Percentiles rank a stretch among this genome's conserved stretches.
These are phyloP conservation scores for Leptinotarsa texana DNA, from an alignment of 1,140 invertebrate species.

Conservation along the genomic window DNA sequence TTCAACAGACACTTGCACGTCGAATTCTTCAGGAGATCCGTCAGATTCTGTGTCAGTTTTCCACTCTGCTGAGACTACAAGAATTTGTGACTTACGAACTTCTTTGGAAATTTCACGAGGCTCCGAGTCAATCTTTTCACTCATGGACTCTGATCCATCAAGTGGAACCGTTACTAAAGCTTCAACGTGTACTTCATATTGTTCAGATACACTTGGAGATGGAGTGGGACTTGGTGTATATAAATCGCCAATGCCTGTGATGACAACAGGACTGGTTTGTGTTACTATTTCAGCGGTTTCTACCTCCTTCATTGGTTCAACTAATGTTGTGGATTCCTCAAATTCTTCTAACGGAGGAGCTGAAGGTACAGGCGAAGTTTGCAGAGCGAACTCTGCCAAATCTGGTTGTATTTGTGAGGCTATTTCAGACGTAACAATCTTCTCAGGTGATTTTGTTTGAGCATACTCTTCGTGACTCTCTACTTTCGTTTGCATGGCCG, in stretches of 20 bases:
- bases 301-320: constrained; percentile 14
- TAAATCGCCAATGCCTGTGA: constrained; percentile 41
- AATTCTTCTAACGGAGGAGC: constrained; percentile 53
- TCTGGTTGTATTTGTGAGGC: constrained; percentile 50
- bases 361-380: constrained; percentile 61
- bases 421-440: constrained; percentile 42
- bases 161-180: constrained; percentile 64
- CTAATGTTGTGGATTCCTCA: constrained; percentile 9
- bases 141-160: constrained; percentile 51
- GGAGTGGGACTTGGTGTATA: constrained; percentile 34
- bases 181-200: constrained; percentile 66
- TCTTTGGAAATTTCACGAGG: neutral
- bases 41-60: constrained; percentile 28
- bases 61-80: constrained; percentile 15
- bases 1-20: constrained; percentile 45
- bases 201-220: constrained; percentile 57
- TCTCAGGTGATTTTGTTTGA: constrained; percentile 49
- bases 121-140: neutral
- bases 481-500: constrained; percentile 52
- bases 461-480: constrained; percentile 53
- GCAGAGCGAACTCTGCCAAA: constrained; percentile 45
- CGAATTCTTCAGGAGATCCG: constrained; percentile 37
- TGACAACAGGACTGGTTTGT: constrained; percentile 56
- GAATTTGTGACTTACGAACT: neutral
- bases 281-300: constrained; percentile 54